phyloP scores from a whole-genome alignment of 1,140 invertebrate genomes.

The Dinothrombium tinctorium region DNA sequence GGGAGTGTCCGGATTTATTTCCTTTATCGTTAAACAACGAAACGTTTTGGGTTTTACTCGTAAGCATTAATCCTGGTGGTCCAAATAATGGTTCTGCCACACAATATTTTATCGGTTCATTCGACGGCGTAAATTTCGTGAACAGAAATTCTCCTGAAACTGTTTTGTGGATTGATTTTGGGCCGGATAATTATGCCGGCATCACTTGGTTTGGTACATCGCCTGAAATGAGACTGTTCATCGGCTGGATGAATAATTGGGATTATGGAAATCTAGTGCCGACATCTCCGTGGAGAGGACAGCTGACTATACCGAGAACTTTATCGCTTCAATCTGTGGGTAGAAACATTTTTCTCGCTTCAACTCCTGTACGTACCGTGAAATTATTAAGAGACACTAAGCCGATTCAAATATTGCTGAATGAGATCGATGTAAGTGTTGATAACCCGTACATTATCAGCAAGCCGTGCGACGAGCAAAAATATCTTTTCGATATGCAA shows the following conservation, averaged over 20 bases:
- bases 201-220: too few relatives aligned
- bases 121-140: conserved; percentile 6
- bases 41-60: background rate
- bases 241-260: conserved; percentile 7
- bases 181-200: conserved; percentile 9
- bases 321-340: background rate
- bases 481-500: background rate
- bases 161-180: conserved; percentile 4
- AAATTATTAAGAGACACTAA: background rate
- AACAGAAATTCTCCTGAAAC: background rate
- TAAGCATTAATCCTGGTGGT: background rate
- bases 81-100: conserved; percentile 3
- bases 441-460: background rate
- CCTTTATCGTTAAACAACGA: background rate
- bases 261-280: conserved; percentile 1
- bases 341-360: background rate
- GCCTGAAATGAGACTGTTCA: too few relatives aligned
- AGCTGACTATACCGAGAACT: conserved; percentile 4
- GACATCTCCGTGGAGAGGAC: conserved; percentile 7
- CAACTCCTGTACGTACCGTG: background rate
- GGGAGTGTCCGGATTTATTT: conserved; percentile 7
- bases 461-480: background rate
- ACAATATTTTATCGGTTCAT: conserved; percentile 8
- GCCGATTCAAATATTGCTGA: too few relatives aligned
- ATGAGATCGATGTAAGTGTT: background rate